phyloP scores from a whole-genome alignment of 2,888 invertebrate genomes.

The Melanophora roralis region DNA sequence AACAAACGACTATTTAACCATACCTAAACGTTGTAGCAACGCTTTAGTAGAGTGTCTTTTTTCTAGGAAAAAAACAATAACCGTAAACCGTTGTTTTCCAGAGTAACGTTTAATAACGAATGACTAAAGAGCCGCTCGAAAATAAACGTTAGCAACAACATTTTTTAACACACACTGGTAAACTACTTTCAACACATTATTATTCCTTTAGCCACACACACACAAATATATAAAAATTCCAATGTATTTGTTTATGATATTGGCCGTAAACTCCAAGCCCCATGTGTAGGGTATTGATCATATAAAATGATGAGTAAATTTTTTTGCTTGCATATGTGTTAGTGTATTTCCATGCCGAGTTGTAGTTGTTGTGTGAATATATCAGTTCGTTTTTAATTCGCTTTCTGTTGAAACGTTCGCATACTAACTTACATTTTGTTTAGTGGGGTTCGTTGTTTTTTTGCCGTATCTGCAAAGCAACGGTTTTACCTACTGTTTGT shows the following conservation, averaged over 20 bases:
- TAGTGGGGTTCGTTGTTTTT: constrained; percentile 36
- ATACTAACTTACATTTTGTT: constrained; percentile 60
- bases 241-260: constrained; percentile 1
- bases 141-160: constrained; percentile 37
- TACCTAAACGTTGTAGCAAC: constrained; percentile 51
- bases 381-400: constrained; percentile 54
- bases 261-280: constrained; percentile 29
- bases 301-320: constrained; percentile 34
- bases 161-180: background rate
- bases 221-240: background rate
- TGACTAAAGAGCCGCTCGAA: constrained; percentile 55
- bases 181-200: background rate
- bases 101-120: constrained; percentile 58
- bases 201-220: background rate
- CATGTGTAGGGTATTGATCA: constrained; percentile 14
- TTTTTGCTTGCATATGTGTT: constrained; percentile 1
- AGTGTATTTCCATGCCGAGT: constrained; percentile 24
- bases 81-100: constrained; percentile 61
- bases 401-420: constrained; percentile 64
- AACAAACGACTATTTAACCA: constrained; percentile 44
- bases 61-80: constrained; percentile 30
- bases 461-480: constrained; percentile 65
- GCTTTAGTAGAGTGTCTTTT: constrained; percentile 48
- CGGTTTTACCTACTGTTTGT: constrained; percentile 64
- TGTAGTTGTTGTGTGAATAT: constrained; percentile 26